phyloP scores from a whole-genome alignment of 2,888 invertebrate genomes.

The Cataglyphis altisquamis region DNA sequence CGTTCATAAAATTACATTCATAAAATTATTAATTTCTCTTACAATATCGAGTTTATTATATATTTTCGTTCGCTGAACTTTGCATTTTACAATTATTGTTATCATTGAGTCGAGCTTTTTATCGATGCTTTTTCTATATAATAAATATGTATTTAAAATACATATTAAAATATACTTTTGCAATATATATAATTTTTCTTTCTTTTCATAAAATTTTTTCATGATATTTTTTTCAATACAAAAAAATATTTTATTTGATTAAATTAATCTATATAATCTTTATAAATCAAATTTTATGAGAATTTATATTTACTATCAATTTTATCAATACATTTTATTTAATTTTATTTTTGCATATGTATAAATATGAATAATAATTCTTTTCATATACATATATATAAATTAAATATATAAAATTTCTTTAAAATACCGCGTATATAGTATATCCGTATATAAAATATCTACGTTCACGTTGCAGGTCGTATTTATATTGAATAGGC shows the following conservation, averaged over 20 bases:
- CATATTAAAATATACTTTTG: neutral
- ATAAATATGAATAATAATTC: neutral
- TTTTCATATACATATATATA: slow-evolving; percentile 7
- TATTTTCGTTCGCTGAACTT: slow-evolving; percentile 12
- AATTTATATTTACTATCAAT: neutral
- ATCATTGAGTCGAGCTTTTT: neutral
- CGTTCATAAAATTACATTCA: neutral
- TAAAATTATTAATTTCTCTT: too few species aligned
- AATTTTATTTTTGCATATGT: neutral
- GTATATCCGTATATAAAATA: neutral
- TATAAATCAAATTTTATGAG: neutral
- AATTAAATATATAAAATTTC: slow-evolving; percentile 39
- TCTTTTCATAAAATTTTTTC: neutral
- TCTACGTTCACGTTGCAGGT: slow-evolving; percentile 24
- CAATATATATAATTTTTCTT: slow-evolving; percentile 3
- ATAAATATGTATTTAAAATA: slow-evolving; percentile 20
- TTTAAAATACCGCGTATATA: neutral
- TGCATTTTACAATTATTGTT: slow-evolving; percentile 20
- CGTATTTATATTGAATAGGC: slow-evolving; percentile 52
- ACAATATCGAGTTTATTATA: neutral
- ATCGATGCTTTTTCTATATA: neutral
- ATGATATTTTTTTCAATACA: neutral
- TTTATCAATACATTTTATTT: neutral
- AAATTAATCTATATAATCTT: neutral
- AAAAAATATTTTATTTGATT: neutral